A percentile compares a stretch with the other conserved stretches of the same genome.
These are phyloP conservation scores for Varanus salvator DNA, from an alignment of 2,113 vertebrate genomes.

Conservation along the genomic window DNA sequence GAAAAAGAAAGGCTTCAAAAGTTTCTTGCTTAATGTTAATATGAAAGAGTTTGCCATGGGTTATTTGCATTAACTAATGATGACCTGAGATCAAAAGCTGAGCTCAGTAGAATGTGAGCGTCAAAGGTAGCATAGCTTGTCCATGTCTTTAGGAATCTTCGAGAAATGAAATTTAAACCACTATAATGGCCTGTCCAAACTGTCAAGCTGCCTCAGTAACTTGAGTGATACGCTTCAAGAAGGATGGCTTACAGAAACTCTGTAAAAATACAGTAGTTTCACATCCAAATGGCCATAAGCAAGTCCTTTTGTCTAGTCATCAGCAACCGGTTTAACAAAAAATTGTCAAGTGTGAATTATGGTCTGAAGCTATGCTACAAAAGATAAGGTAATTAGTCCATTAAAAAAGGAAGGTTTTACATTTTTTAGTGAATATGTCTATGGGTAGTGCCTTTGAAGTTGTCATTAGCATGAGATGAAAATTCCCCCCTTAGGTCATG, in stretches of 20 bases:
- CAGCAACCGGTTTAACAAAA: slow-evolving; percentile 56
- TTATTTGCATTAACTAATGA: slow-evolving; percentile 68
- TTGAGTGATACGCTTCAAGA: slow-evolving; percentile 66
- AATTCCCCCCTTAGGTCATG: slow-evolving; percentile 26
- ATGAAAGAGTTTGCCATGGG: not conserved
- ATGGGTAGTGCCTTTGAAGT: slow-evolving; percentile 24
- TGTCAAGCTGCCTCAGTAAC: slow-evolving; percentile 69
- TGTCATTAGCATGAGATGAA: slow-evolving; percentile 55
- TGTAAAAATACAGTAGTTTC: slow-evolving; percentile 47
- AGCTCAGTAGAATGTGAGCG: slow-evolving; percentile 47
- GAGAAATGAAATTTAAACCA: slow-evolving; percentile 71
- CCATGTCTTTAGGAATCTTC: slow-evolving; percentile 74
- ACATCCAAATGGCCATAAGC: slow-evolving; percentile 68
- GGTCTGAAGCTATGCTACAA: slow-evolving; percentile 29
- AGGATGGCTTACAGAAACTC: slow-evolving; percentile 67
- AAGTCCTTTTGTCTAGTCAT: slow-evolving; percentile 63
- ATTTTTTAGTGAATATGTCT: slow-evolving; percentile 52
- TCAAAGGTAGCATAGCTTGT: slow-evolving; percentile 65
- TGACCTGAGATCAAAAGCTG: slow-evolving; percentile 70
- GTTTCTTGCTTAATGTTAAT: slow-evolving; percentile 25
- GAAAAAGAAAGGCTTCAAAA: slow-evolving; percentile 31
- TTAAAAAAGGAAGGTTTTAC: slow-evolving; percentile 41
- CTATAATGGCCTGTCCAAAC: slow-evolving; percentile 76
- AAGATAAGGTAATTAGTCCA: slow-evolving; percentile 33
- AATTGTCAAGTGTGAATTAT: slow-evolving; percentile 52